These are phyloP conservation scores for Pteromalus puparum DNA, from an alignment of 1,140 invertebrate genomes.

Conservation along the genomic window DNA sequence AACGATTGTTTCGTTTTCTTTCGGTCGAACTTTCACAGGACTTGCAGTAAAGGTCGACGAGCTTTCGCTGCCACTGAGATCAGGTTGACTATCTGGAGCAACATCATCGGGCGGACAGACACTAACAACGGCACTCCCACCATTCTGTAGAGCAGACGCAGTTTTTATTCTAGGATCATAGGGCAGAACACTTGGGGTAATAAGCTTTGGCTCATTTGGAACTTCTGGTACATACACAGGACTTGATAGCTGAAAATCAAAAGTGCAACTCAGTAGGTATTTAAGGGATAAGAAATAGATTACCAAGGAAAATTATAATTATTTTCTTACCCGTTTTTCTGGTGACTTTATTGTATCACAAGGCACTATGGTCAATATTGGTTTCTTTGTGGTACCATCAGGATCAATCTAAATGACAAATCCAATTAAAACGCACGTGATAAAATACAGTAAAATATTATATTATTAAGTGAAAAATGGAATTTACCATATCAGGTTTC, in stretches of 20 bases:
- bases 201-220: background rate
- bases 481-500: slow-evolving; percentile 48
- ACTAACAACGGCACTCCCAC: background rate
- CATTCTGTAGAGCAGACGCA: slow-evolving; percentile 27
- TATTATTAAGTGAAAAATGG: background rate
- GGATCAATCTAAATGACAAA: slow-evolving; percentile 27
- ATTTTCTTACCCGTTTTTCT: slow-evolving; percentile 33
- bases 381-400: slow-evolving; percentile 33
- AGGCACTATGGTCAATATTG: slow-evolving; percentile 40
- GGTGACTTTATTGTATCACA: slow-evolving; percentile 9
- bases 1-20: background rate
- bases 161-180: slow-evolving; percentile 19
- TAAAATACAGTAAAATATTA: slow-evolving; percentile 18
- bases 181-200: background rate
- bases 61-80: background rate
- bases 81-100: background rate
- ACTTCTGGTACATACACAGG: background rate
- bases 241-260: background rate
- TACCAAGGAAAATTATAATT: background rate
- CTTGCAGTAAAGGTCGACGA: slow-evolving; percentile 25
- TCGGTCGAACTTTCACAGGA: slow-evolving; percentile 29
- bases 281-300: background rate
- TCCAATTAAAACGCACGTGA: background rate
- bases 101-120: background rate
- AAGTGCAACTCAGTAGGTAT: background rate